Evolutionary conservation across 2,113 vertebrate genomes (phyloP).

Genomic region (Chaenogobius annularis): DNA sequence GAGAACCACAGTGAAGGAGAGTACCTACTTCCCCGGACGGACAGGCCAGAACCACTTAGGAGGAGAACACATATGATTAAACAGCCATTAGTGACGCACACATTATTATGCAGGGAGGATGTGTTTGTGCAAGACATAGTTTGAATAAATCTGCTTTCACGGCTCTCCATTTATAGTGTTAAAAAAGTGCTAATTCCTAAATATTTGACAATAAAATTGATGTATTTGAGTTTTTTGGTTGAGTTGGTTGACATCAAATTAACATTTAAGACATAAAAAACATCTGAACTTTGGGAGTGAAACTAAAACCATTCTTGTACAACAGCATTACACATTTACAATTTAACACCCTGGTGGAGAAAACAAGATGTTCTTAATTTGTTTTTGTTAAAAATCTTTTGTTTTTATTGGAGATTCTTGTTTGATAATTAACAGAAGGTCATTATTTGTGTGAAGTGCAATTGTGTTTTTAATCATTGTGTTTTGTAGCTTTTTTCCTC

Average conservation of each 20-base stretch:
- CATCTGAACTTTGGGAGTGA: not conserved
- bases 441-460: conserved; percentile 35
- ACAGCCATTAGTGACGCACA: not conserved
- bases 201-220: not conserved
- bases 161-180: not conserved
- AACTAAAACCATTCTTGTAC: not conserved
- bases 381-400: too few species aligned
- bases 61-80: not conserved
- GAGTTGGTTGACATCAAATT: too few species aligned
- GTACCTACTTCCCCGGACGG: too few species aligned
- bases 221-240: not conserved
- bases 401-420: conserved; percentile 6
- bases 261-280: not conserved
- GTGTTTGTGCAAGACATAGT: not conserved
- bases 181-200: not conserved
- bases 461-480: conserved; percentile 39
- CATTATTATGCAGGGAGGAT: not conserved
- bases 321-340: not conserved
- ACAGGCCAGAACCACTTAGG: too few species aligned
- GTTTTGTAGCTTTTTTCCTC: conserved; percentile 34
- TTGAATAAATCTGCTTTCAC: not conserved
- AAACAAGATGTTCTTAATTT: too few species aligned
- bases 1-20: too few species aligned
- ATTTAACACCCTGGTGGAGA: too few species aligned
- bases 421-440: conserved; percentile 22